Evolutionary conservation across 1,140 invertebrate genomes (phyloP).

Genomic region (Diorhabda sublineata): DNA sequence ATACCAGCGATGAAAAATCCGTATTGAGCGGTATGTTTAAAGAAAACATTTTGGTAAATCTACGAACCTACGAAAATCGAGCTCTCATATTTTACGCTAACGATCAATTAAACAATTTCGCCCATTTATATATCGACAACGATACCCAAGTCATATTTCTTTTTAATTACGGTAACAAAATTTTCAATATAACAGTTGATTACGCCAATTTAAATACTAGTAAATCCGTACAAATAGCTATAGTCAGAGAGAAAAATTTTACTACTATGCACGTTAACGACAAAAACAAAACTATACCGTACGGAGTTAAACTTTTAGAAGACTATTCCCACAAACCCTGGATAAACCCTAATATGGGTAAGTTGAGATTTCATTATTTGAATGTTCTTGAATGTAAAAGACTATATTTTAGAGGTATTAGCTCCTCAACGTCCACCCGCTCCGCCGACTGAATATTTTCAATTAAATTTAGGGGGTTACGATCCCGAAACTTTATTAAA

Average conservation of each 20-base stretch:
- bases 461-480: slow-evolving; percentile 84
- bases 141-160: slow-evolving; percentile 70
- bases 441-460: slow-evolving; percentile 79
- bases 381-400: background rate
- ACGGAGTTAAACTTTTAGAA: slow-evolving; percentile 65
- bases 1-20: slow-evolving; percentile 59
- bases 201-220: slow-evolving; percentile 72
- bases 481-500: slow-evolving; percentile 67
- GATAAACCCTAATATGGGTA: slow-evolving; percentile 75
- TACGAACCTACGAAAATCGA: slow-evolving; percentile 79
- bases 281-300: slow-evolving; percentile 64
- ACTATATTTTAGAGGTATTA: slow-evolving; percentile 65
- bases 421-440: slow-evolving; percentile 77
- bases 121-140: slow-evolving; percentile 80
- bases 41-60: slow-evolving; percentile 78
- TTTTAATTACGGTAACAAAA: slow-evolving; percentile 77
- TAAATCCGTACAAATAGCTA: slow-evolving; percentile 79
- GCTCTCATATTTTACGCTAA: slow-evolving; percentile 85
- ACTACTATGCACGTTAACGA: slow-evolving; percentile 83
- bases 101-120: slow-evolving; percentile 91
- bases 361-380: slow-evolving; percentile 21
- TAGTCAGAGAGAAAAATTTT: slow-evolving; percentile 65
- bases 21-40: slow-evolving; percentile 68
- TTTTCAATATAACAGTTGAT: slow-evolving; percentile 72
- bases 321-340: slow-evolving; percentile 79